These are phyloP conservation scores for Hyphantria cunea DNA, from an alignment of 1,140 invertebrate species.

Conservation along the genomic window DNA sequence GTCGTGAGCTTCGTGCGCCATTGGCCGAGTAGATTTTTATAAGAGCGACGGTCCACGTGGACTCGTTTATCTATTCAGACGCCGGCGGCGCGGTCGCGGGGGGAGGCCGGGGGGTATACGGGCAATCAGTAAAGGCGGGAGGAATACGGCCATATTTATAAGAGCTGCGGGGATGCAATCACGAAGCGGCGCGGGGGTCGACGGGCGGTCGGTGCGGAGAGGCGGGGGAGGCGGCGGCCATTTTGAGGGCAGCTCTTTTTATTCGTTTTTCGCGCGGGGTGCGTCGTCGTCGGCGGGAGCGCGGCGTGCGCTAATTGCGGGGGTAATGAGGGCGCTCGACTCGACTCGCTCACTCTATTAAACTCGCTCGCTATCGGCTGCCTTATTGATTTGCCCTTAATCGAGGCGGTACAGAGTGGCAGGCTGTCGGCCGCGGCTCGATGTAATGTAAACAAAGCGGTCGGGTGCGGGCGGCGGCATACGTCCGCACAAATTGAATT, in stretches of 20 bases:
- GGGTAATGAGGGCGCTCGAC: conserved; percentile 80
- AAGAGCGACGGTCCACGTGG: conserved; percentile 80
- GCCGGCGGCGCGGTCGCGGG: conserved; percentile 80
- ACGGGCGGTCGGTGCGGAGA: conserved; percentile 46
- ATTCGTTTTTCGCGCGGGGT: conserved; percentile 81
- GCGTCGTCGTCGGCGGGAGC: conserved; percentile 75
- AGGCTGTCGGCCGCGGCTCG: conserved; percentile 62
- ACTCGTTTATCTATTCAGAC: conserved; percentile 83
- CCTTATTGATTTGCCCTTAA: conserved; percentile 81
- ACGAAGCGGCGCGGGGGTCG: conserved; percentile 78
- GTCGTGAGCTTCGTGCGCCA: conserved; percentile 40
- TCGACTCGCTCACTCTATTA: conserved; percentile 78
- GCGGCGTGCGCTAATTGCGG: conserved; percentile 79
- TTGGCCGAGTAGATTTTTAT: conserved; percentile 80
- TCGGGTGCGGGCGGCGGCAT: conserved; percentile 33
- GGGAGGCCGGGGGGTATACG: conserved; percentile 80
- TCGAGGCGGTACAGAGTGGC: conserved; percentile 63
- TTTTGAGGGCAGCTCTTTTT: conserved; percentile 83
- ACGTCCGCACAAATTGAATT: conserved; percentile 65
- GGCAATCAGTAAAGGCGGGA: conserved; percentile 82
- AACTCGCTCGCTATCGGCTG: conserved; percentile 77
- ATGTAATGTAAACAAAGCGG: conserved; percentile 69
- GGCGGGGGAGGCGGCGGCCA: conserved; percentile 77
- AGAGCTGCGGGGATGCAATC: conserved; percentile 82
- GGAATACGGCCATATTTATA: conserved; percentile 83